phyloP scores from a whole-genome alignment of 2,113 vertebrate species.

The Muntiacus reevesi region DNA sequence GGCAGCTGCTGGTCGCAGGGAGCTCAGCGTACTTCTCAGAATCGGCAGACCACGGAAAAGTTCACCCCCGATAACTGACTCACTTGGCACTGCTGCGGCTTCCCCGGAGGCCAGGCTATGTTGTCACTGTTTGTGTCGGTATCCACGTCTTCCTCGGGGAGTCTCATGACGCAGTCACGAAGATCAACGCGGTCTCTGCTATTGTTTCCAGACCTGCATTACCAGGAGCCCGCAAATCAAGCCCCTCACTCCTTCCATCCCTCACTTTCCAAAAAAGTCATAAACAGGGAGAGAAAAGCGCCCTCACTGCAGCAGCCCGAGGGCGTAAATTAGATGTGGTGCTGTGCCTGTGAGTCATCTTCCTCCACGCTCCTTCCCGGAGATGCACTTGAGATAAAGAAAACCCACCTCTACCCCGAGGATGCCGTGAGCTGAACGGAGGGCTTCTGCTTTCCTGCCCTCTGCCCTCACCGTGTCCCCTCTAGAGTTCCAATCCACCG shows the following conservation, averaged over 20 bases:
- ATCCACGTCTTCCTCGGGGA: background rate
- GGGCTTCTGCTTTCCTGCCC: background rate
- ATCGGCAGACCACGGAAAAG: background rate
- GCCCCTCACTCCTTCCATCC: background rate
- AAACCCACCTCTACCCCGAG: accelerated
- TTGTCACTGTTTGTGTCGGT: background rate
- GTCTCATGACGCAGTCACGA: background rate
- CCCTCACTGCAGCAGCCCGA: background rate
- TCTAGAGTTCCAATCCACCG: accelerated
- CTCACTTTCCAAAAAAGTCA: background rate
- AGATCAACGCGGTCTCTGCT: accelerated
- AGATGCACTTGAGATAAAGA: background rate
- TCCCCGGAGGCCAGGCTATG: accelerated
- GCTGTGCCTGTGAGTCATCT: background rate
- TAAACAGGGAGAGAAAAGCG: background rate
- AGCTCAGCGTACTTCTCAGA: background rate
- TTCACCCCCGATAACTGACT: accelerated
- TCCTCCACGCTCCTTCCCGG: accelerated
- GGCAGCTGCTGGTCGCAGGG: background rate
- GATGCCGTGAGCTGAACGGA: accelerated
- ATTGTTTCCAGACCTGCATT: accelerated
- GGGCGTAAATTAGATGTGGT: background rate
- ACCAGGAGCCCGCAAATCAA: background rate
- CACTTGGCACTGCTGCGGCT: accelerated
- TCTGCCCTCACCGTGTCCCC: accelerated